Conservation (phyloP, 2,888 invertebrate genomes). For the Cephus nigrinus region DNA sequence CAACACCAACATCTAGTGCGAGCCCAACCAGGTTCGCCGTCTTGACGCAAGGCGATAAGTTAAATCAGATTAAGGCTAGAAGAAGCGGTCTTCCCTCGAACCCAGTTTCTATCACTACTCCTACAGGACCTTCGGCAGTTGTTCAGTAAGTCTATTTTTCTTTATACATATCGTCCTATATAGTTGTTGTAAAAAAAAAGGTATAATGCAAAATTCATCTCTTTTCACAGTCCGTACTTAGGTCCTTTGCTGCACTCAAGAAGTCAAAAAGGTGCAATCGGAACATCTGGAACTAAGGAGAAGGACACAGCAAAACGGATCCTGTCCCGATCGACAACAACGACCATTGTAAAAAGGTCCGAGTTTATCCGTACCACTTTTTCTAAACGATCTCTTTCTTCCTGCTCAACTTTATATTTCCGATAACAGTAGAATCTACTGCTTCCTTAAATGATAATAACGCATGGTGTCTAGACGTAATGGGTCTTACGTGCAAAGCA, state of each 20-base stretch:
- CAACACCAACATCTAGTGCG: constrained; percentile 35
- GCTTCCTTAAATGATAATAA: background rate
- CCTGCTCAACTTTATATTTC: constrained; percentile 17
- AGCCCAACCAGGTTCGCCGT: constrained; percentile 28
- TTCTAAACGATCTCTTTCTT: constrained; percentile 14
- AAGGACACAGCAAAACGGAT: constrained; percentile 58
- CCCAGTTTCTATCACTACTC: constrained; percentile 40
- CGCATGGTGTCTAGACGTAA: background rate
- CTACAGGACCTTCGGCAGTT: constrained; percentile 48
- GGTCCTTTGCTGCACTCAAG: constrained; percentile 57
- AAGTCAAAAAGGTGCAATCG: constrained; percentile 49
- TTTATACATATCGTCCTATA: background rate
- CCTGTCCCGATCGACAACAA: constrained; percentile 52
- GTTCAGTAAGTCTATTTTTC: constrained; percentile 52
- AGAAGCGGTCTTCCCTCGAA: constrained; percentile 48
- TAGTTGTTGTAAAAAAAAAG: background rate
- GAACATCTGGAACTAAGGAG: constrained; percentile 48
- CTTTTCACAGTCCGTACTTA: constrained; percentile 52
- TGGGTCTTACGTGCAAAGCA: background rate
- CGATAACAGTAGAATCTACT: background rate
- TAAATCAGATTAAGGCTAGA: constrained; percentile 66
- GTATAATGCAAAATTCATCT: background rate
- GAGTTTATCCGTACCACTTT: constrained; percentile 29
- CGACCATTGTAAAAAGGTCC: constrained; percentile 59
- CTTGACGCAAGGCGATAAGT: constrained; percentile 71